Conservation (phyloP, 2,888 invertebrate species). For the Smittia aterrima region DNA sequence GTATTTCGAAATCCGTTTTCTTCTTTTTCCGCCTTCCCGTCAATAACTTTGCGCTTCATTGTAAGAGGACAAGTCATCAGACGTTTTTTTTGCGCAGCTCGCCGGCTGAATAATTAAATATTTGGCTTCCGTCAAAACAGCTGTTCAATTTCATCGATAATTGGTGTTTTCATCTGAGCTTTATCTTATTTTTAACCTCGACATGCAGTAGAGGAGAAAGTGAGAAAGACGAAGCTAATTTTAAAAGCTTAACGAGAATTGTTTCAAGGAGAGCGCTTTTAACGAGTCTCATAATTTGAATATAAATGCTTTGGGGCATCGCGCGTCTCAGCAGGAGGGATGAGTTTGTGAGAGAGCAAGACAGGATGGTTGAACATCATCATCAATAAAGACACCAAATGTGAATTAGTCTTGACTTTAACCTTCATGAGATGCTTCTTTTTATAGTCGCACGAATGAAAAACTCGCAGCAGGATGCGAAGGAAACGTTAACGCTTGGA, state of each 20-base stretch:
- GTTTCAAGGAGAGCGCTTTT: background rate
- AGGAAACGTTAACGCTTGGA: background rate
- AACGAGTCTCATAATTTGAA: constrained; percentile 31
- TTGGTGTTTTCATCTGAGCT: constrained; percentile 10
- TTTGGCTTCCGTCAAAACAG: constrained; percentile 26
- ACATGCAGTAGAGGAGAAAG: background rate
- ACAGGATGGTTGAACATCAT: background rate
- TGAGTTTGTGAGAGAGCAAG: no score
- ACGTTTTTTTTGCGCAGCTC: constrained; percentile 18
- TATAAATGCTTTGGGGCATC: constrained; percentile 26
- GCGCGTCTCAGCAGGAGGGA: background rate
- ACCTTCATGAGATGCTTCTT: background rate
- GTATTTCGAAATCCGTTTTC: background rate
- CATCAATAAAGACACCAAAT: constrained; percentile 4
- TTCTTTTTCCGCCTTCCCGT: background rate
- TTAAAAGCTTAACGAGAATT: background rate
- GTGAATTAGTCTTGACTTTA: background rate
- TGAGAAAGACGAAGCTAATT: constrained; percentile 2
- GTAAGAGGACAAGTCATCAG: background rate
- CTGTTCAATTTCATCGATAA: constrained; percentile 41
- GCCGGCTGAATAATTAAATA: constrained; percentile 13
- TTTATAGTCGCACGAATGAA: background rate
- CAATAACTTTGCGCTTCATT: background rate
- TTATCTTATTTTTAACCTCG: background rate
- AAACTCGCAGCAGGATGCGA: background rate